phyloP scores from a whole-genome alignment of 2,113 vertebrate genomes.

The Oryzias woworae region DNA sequence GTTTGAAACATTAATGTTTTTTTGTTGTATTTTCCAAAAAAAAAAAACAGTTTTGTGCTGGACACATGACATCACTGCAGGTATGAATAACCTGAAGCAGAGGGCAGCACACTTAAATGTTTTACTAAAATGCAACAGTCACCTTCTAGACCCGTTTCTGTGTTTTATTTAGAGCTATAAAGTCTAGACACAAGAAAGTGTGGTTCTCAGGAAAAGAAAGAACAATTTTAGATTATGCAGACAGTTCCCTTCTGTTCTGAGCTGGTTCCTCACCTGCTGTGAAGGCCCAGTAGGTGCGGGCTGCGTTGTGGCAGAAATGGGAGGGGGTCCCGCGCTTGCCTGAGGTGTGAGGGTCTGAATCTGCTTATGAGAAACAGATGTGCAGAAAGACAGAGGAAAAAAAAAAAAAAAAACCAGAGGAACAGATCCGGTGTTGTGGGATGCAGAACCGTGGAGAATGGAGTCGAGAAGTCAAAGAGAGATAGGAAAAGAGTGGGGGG shows the following conservation, averaged over 20 bases:
- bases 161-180: neutral
- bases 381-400: conserved; percentile 35
- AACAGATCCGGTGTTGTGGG: conserved; percentile 22
- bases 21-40: too few relatives aligned
- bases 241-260: neutral
- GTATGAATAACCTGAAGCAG: neutral
- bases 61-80: neutral
- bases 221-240: neutral
- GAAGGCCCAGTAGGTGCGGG: conserved; percentile 35
- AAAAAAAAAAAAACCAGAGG: conserved; percentile 22
- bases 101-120: neutral
- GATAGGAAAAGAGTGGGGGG: conserved; percentile 31
- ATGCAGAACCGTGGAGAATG: conserved; percentile 7
- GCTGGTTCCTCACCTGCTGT: conserved; percentile 62
- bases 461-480: conserved; percentile 23
- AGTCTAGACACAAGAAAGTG: neutral
- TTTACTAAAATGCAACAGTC: neutral
- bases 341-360: conserved; percentile 58
- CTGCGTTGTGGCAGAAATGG: conserved; percentile 54
- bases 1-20: too few relatives aligned
- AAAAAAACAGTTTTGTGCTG: neutral
- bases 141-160: neutral
- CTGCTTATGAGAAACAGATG: conserved; percentile 54
- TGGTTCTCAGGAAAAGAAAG: neutral
- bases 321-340: conserved; percentile 46